Percentiles rank a stretch among this genome's conserved stretches.
phyloP scores from a whole-genome alignment of 1,140 invertebrate species.

The Pseudomyrmex pallidus region DNA sequence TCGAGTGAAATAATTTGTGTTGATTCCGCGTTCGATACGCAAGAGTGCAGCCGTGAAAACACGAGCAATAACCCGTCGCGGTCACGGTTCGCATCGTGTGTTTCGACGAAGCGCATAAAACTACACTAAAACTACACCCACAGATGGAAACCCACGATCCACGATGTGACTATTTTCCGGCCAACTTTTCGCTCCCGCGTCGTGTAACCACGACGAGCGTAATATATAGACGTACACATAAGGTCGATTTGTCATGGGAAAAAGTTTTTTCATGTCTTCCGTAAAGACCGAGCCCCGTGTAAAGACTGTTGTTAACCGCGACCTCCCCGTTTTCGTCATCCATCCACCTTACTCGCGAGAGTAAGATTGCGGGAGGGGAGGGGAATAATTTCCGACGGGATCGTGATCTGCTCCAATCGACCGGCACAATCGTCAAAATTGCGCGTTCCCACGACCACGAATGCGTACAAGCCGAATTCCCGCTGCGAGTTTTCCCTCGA shows the following conservation, averaged over 20 bases:
- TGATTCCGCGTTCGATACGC: not conserved
- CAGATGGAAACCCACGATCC: not conserved
- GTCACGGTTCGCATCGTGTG: not conserved
- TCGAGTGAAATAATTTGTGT: constrained; percentile 10
- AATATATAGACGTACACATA: constrained; percentile 3
- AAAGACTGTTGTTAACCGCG: constrained; percentile 59
- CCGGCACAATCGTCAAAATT: constrained; percentile 49
- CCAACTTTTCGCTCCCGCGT: constrained; percentile 14
- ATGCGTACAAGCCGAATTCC: constrained; percentile 16
- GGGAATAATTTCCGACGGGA: constrained; percentile 29
- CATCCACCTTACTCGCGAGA: not conserved
- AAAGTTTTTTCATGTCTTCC: constrained; percentile 34
- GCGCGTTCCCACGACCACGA: constrained; percentile 67
- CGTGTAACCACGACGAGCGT: constrained; percentile 4
- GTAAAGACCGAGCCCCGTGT: constrained; percentile 55
- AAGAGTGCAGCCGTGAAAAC: constrained; percentile 14
- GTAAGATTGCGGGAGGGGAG: not conserved
- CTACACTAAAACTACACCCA: constrained; percentile 40
- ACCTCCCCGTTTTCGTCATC: constrained; percentile 6
- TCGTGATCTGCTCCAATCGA: constrained; percentile 60
- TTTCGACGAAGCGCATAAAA: constrained; percentile 11
- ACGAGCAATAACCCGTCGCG: not conserved
- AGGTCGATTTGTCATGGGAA: constrained; percentile 24
- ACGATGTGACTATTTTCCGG: constrained; percentile 45
- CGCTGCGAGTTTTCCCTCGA: not conserved